phyloP scores from a whole-genome alignment of 2,888 invertebrate species.

The Panzeria rudis region DNA sequence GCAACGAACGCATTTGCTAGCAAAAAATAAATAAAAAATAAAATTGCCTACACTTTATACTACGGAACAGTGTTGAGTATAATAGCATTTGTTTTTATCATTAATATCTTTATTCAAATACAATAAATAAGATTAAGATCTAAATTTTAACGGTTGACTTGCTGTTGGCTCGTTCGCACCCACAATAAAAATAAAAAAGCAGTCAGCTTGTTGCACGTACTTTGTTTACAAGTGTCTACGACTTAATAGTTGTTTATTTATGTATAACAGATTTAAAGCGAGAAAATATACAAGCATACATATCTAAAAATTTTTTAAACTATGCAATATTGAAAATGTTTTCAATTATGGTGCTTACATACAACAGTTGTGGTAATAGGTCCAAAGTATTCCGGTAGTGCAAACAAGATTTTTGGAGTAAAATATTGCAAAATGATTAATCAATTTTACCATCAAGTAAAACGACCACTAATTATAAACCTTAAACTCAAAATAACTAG shows the following conservation, averaged over 20 bases:
- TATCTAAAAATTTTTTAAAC: not conserved
- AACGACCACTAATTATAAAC: too few relatives aligned
- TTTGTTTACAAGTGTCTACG: not conserved
- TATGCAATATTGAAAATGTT: too few relatives aligned
- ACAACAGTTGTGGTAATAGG: too few relatives aligned
- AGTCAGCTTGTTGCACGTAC: not conserved
- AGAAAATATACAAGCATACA: not conserved
- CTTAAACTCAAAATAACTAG: too few relatives aligned
- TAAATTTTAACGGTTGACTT: constrained; percentile 11
- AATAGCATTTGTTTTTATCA: not conserved
- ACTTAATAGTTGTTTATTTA: not conserved
- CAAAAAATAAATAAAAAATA: not conserved
- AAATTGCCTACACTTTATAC: too few relatives aligned
- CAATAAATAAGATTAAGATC: not conserved
- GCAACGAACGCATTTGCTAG: not conserved
- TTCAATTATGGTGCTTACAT: too few relatives aligned
- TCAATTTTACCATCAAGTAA: too few relatives aligned
- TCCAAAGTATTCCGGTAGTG: too few relatives aligned
- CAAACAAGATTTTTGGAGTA: too few relatives aligned
- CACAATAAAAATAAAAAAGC: not conserved
- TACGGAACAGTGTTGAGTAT: not conserved
- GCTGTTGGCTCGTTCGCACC: constrained; percentile 11
- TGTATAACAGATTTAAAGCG: not conserved
- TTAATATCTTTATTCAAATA: constrained; percentile 33
- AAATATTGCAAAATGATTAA: too few relatives aligned